Conservation (phyloP, 2,797 vertebrate species). For the Pseudochaenichthys georgianus region DNA sequence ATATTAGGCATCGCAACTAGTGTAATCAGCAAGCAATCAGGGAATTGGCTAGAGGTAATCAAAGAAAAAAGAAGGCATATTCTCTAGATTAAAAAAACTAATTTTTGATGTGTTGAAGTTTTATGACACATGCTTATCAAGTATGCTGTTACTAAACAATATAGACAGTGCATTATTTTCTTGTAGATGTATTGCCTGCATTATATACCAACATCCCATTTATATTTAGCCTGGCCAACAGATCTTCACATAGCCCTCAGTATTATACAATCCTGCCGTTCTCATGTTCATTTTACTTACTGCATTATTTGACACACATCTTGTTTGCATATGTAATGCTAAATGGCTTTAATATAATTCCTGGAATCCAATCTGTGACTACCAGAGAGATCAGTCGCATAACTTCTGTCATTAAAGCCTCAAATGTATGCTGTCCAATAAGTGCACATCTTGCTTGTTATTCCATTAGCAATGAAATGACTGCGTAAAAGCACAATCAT, state of each 20-base stretch:
- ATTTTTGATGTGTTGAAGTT: not conserved
- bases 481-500: not conserved
- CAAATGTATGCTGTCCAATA: constrained; percentile 14
- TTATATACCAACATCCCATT: not conserved
- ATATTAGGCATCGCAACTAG: no score
- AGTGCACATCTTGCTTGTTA: constrained; percentile 11
- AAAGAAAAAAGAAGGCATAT: not conserved
- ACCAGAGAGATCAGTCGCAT: constrained; percentile 16
- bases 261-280: not conserved
- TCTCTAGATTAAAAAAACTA: not conserved
- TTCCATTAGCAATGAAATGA: constrained; percentile 5
- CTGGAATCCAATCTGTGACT: constrained; percentile 20
- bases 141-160: not conserved
- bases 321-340: constrained; percentile 17
- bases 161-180: not conserved
- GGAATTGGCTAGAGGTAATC: no score
- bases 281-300: not conserved
- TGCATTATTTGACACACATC: constrained; percentile 18
- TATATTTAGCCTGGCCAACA: not conserved
- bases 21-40: no score
- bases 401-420: constrained; percentile 5
- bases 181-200: not conserved
- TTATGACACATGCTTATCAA: not conserved
- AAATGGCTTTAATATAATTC: constrained; percentile 17
- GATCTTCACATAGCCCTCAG: not conserved